Evolutionary conservation across 2,888 invertebrate species (phyloP).

Genomic region (Polietes domitor): DNA sequence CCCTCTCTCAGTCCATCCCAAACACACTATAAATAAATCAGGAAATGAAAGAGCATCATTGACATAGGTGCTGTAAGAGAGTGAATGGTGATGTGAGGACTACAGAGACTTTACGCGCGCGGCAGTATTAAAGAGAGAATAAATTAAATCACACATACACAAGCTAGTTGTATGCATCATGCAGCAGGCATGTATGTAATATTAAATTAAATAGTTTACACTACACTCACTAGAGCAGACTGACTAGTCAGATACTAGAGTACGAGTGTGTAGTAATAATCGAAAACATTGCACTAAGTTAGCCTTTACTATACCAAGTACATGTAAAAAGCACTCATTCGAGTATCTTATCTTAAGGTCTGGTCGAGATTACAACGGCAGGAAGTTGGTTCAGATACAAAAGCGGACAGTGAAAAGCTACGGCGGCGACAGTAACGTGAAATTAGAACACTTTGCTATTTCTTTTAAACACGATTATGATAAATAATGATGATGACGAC

Average conservation of each 20-base stretch:
- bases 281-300: constrained; percentile 29
- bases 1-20: background rate
- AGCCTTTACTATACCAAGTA: too few relatives aligned
- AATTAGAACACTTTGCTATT: constrained; percentile 24
- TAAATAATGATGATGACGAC: constrained; percentile 6
- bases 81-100: background rate
- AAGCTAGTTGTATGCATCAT: background rate
- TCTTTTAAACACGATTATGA: background rate
- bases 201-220: too few relatives aligned
- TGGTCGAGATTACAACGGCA: constrained; percentile 15
- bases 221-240: too few relatives aligned
- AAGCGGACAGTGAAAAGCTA: background rate
- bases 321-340: too few relatives aligned
- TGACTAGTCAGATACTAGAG: too few relatives aligned
- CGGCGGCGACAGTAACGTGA: background rate
- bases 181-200: too few relatives aligned
- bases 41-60: background rate
- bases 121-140: too few relatives aligned
- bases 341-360: background rate
- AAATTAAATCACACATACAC: constrained; percentile 16
- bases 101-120: too few relatives aligned
- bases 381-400: constrained; percentile 5
- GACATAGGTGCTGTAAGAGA: constrained; percentile 19
- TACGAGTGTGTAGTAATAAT: too few relatives aligned
- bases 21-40: background rate